A percentile compares a stretch with the other conserved stretches of the same genome.
phyloP scores from a whole-genome alignment of 1,140 invertebrate genomes.

The Drosophila bocki region DNA sequence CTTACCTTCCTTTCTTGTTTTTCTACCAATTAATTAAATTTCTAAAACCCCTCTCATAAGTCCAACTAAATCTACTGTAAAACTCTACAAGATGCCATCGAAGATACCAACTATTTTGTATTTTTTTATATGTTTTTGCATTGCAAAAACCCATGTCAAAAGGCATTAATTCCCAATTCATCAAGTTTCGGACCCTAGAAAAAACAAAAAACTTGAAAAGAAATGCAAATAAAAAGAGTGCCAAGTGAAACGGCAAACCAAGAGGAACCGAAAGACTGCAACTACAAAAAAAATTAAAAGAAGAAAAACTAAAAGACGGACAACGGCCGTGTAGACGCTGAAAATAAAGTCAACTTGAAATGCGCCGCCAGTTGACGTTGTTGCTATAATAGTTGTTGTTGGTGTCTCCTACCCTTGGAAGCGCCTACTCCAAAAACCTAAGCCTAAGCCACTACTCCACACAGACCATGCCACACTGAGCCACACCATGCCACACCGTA shows the following conservation, averaged over 20 bases:
- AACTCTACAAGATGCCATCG: not conserved
- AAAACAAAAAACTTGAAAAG: conserved; percentile 11
- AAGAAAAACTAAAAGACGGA: conserved; percentile 36
- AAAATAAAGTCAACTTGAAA: conserved; percentile 84
- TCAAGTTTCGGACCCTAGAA: conserved; percentile 70
- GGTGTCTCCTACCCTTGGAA: conserved; percentile 74
- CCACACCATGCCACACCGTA: conserved; percentile 12
- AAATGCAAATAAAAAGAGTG: conserved; percentile 52
- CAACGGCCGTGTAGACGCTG: conserved; percentile 41
- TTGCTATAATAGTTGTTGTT: conserved; percentile 29
- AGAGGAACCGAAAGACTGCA: conserved; percentile 30
- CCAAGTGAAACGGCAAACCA: conserved; percentile 49
- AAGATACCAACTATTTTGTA: conserved; percentile 3
- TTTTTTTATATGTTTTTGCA: conserved; percentile 10
- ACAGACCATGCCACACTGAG: not conserved
- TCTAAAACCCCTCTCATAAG: not conserved
- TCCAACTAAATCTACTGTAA: conserved; percentile 13
- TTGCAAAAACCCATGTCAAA: conserved; percentile 50
- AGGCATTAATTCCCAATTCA: conserved; percentile 81
- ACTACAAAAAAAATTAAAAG: conserved; percentile 2
- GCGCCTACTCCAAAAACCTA: conserved; percentile 78
- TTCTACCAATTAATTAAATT: not conserved
- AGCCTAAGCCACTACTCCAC: conserved; percentile 69
- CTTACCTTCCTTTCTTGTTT: not conserved
- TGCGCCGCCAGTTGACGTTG: conserved; percentile 67